Evolutionary conservation across 1,140 invertebrate genomes (phyloP).

Genomic region (Drosophila subpulchrella): DNA sequence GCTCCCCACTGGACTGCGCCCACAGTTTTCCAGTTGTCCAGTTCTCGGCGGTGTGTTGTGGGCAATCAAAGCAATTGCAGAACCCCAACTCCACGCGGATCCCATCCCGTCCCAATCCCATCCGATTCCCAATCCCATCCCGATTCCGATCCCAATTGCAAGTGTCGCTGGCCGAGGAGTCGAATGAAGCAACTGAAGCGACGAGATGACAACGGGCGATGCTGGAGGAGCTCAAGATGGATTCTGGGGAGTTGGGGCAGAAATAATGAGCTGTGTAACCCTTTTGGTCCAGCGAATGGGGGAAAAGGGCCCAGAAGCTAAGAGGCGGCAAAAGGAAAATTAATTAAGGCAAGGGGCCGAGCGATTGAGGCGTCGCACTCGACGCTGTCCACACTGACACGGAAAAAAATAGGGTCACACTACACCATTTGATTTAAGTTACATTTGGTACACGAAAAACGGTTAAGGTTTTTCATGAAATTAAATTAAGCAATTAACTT

Average conservation of each 20-base stretch:
- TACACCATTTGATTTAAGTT: neutral
- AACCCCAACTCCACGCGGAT: conserved; percentile 7
- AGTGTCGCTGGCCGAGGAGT: conserved; percentile 53
- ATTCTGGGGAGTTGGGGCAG: conserved; percentile 32
- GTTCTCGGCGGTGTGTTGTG: conserved; percentile 61
- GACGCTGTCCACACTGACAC: conserved; percentile 15
- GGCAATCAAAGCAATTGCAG: conserved; percentile 79
- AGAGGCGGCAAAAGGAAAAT: conserved; percentile 60
- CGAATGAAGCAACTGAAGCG: conserved; percentile 15
- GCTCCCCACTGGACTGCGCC: conserved; percentile 50
- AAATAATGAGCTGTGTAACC: conserved; percentile 80
- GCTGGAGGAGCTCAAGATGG: conserved; percentile 31
- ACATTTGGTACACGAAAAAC: neutral
- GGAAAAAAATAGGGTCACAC: conserved; percentile 1
- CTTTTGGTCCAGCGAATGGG: conserved; percentile 48
- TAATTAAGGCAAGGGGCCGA: conserved; percentile 73
- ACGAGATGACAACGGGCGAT: conserved; percentile 34
- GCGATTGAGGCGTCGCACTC: conserved; percentile 44
- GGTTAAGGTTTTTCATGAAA: neutral
- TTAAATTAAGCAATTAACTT: no score
- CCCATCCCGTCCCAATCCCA: conserved; percentile 16
- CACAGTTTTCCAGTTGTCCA: conserved; percentile 52
- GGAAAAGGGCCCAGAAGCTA: conserved; percentile 22
- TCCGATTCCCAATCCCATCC: conserved; percentile 7
- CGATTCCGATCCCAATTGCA: conserved; percentile 52